Evolutionary conservation across 2,113 vertebrate genomes (phyloP), one percentile per base, ranked within the genome.

Genomic region (Etheostoma cragini): DNA sequence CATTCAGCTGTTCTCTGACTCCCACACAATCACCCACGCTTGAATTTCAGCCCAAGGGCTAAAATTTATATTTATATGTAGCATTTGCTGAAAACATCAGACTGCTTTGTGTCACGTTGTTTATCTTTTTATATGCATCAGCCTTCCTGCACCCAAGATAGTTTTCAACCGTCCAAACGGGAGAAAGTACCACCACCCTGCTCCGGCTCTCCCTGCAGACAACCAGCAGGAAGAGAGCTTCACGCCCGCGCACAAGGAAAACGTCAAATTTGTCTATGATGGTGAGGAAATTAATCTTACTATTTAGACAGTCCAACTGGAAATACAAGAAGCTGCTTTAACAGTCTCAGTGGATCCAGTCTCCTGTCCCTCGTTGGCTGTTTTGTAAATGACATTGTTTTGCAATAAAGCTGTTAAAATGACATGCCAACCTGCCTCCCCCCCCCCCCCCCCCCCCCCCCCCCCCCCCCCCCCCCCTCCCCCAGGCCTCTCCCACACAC

Each of bases 81-180:
- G 14, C 60, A 22, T 19, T 49, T 50, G 17, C 65, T 52, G 19
- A 67, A 72, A 64, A 26, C 49, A 10, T 7, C 1, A n/a, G 6
- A 24, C 30, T 60, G 24, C 6, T 22, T 53, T 57, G 1, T 70
- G 26, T 64, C 38, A 21, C 26, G 12, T 16, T 60, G 4, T 69
- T 54, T 46, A 52, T 21, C 12, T 26, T 50, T 19, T 63, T 8
- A 0, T 52, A 4, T 45, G 47, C 54, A 1, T 16, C 72, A 68
- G 69, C 87, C 96, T 96, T 58, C 90, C 96, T 2, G 93, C 94
- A 1, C 97, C 95, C 12, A 97, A 96, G 91, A 96, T 98, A 0
- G 94, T 99, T 76, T 99, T 99, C 93, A 97, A 95, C 92, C 96
- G 97, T 42, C 94, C 94, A 58, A 98, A 97, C 0, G 96, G 97